phyloP scores from a whole-genome alignment of 2,888 invertebrate species.

The Microplitis deprimator region DNA sequence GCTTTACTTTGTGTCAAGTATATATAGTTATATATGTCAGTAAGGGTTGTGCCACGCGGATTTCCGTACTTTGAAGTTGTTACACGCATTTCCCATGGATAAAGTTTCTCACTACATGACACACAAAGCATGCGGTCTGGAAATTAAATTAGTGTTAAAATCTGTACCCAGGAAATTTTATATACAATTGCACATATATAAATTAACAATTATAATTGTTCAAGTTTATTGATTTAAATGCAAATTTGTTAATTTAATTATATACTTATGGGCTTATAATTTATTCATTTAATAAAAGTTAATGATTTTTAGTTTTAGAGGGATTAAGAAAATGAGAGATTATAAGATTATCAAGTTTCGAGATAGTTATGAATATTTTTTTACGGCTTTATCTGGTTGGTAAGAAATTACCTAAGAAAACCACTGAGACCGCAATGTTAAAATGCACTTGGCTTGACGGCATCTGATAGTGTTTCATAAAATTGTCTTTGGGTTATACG shows the following conservation, averaged over 20 bases:
- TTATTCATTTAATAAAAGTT: not conserved
- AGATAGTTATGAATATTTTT: not conserved
- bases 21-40: not conserved
- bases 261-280: not conserved
- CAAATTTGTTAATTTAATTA: not conserved
- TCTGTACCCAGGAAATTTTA: not conserved
- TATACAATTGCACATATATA: not conserved
- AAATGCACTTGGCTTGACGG: constrained; percentile 10
- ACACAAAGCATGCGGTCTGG: constrained; percentile 18
- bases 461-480: constrained; percentile 31
- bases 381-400: constrained; percentile 10
- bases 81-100: constrained; percentile 24
- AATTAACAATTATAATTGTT: not conserved
- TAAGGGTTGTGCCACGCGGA: constrained; percentile 40
- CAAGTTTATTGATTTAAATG: not conserved
- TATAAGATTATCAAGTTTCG: not conserved
- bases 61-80: constrained; percentile 55
- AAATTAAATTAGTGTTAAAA: constrained; percentile 9
- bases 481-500: constrained; percentile 50
- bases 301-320: not conserved
- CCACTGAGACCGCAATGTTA: not conserved
- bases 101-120: constrained; percentile 1
- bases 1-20: constrained; percentile 9
- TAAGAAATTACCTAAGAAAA: not conserved
- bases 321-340: not conserved